Evolutionary conservation across 2,888 invertebrate genomes (phyloP), one percentile per base, ranked within the genome.

Genomic region (Thymelicus acteon): DNA sequence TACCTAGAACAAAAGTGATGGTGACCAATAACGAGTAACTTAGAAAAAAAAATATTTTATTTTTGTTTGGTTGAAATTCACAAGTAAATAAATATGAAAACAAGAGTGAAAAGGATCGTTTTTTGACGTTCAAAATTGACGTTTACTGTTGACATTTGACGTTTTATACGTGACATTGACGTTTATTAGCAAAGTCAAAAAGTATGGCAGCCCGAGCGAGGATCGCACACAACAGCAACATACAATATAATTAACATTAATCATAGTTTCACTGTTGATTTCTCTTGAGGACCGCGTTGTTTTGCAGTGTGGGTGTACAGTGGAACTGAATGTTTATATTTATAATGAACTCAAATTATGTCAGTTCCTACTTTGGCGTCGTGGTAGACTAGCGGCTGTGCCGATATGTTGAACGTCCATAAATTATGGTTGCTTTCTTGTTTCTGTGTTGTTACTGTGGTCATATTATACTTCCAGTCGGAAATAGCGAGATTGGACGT

Each of bases 391-490:
- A 80, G 76, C 74, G 31, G 12, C 37, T 52, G 24, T 39, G 71
- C 79, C 85, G 86, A 85, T 83, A 93, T 93, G 93, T 89, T 89
- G 84, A 92, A 91, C 86, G 79, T 92, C 74, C 89, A 92, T 80
- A 93, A 92, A 85, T 80, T 92, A 84, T 93, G 91, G 88, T 80
- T 93, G 74, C 86, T 93, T 81, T 88, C 90, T 68, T 90, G 89
- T 82, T 81, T 93, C 70, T 87, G 91, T 84, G 85, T 90, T 84
- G 83, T 92, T 85, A 90, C 89, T 82, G 80, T 91, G 75, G 85
- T 91, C 77, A 87, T 92, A 74, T 80, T 93, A 72, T 92, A 93
- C 89, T 93, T 93, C 82, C 92, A 93, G 83, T 84, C 91, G 65
- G 92, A 93, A 88, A 88, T 93, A 72, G 83, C 88, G 60, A 87